Conservation (phyloP, 2,888 invertebrate species). For the Dermolepida albohirtum region DNA sequence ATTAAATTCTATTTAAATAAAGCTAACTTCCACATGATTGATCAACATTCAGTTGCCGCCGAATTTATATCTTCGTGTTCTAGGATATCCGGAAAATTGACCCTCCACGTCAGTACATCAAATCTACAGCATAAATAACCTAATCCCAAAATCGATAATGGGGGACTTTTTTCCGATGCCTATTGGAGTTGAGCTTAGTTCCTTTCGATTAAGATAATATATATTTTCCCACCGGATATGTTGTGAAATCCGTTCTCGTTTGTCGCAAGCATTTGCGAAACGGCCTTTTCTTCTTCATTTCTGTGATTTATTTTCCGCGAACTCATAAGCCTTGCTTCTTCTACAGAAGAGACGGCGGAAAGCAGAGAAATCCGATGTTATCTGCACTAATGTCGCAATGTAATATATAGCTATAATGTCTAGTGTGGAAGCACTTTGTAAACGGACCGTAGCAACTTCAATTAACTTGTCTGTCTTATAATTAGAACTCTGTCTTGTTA, state of each 20-base stretch:
- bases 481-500: not conserved
- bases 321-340: constrained; percentile 29
- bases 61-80: constrained; percentile 22
- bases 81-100: constrained; percentile 26
- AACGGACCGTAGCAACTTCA: constrained; percentile 10
- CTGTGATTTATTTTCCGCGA: constrained; percentile 45
- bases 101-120: constrained; percentile 24
- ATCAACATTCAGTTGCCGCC: constrained; percentile 9
- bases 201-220: constrained; percentile 49
- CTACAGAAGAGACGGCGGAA: not conserved
- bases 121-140: constrained; percentile 43
- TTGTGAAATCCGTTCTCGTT: constrained; percentile 48
- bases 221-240: constrained; percentile 48
- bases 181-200: constrained; percentile 21
- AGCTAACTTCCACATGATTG: not conserved
- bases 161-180: constrained; percentile 30
- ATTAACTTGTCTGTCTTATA: constrained; percentile 4
- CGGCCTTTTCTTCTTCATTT: constrained; percentile 46
- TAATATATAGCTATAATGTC: not conserved
- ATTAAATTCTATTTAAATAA: no score
- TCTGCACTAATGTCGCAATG: constrained; percentile 1
- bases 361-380: constrained; percentile 2
- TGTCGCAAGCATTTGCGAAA: constrained; percentile 46
- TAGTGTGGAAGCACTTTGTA: constrained; percentile 4
- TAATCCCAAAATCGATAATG: constrained; percentile 46